Evolutionary conservation across 2,888 invertebrate genomes (phyloP).

Genomic region (Molanna angustata): DNA sequence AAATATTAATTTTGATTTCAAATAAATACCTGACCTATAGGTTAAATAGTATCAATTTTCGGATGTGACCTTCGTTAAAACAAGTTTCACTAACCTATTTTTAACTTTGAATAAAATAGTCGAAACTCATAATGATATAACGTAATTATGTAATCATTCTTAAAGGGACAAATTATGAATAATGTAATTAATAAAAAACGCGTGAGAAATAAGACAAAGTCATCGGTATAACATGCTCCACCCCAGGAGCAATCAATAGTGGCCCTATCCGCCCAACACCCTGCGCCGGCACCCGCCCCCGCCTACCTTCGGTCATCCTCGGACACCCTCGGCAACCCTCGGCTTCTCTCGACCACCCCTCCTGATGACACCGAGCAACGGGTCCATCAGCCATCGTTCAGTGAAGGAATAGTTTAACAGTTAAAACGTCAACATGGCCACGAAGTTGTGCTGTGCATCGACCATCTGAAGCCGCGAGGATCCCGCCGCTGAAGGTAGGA

Average conservation of each 20-base stretch:
- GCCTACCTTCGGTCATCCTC: slow-evolving; percentile 18
- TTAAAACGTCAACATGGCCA: not conserved
- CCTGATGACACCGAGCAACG: not conserved
- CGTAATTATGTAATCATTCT: no score
- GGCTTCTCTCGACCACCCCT: slow-evolving; percentile 13
- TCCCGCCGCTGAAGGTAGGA: slow-evolving; percentile 4
- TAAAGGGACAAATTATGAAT: no score
- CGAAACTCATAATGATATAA: no score
- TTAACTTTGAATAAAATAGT: no score
- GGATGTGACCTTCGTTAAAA: no score
- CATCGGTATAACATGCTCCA: slow-evolving; percentile 23
- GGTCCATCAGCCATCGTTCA: not conserved
- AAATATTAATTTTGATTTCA: no score
- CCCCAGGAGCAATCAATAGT: slow-evolving; percentile 31
- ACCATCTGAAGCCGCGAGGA: no score
- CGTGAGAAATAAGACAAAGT: slow-evolving; percentile 19
- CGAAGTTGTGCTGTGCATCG: no score
- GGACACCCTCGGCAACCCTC: slow-evolving; percentile 26
- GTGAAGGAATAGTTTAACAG: not conserved
- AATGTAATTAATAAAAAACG: no score
- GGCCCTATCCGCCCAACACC: slow-evolving; percentile 16
- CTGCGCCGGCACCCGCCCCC: slow-evolving; percentile 11
- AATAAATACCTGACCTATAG: no score
- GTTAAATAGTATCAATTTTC: no score
- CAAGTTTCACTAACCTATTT: no score